Base-by-base conservation (phyloP, 2,888 invertebrate species). In the Drosophila maculinotata region DNA sequence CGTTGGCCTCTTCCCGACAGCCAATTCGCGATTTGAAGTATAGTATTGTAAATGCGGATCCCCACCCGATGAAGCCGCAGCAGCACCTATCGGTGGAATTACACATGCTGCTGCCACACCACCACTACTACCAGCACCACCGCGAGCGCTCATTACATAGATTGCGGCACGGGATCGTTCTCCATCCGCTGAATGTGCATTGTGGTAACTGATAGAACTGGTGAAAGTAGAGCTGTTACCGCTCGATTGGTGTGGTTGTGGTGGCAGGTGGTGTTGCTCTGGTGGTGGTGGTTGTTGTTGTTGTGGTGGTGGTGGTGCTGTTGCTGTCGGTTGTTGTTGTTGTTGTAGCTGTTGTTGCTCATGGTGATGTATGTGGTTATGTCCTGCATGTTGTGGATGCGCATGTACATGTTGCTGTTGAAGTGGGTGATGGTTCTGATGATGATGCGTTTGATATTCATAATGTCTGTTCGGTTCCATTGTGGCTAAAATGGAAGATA, bases 381-480 rank as follows among this genome's bases (percentile, higher is more conserved):
- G 57, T 9, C 62, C 62, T 6, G 51, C 57, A 48, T 66, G 56
- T 28, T 71, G 75, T 20, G 63, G 47, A 30, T 66, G 59, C 33
- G 53, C 39, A 12, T 66, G 69, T 7, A 44, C 62, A 47, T 82
- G 76, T 25, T 73, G 66, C 23, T 66, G 47, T 12, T 65, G 69
- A 10, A 63, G 56, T 47, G 73, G 70, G 17, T 72, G 60, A 20
- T 60, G 62, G 28, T 64, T 6, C 30, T 60, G 65, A 53, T 63
- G 83, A 79, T 80, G 85, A 85, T 81, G 85, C 42, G 82, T 76
- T 63, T 84, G 76, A 81, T 84, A 84, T 71, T 89, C 90, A 76
- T 88, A 89, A 73, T 85, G 90, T 85, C 87, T 74, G 62, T 88
- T 84, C 42, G 88, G 82, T 69, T 90, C 90, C 90, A 90, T 90